phyloP scores from a whole-genome alignment of 2,113 vertebrate genomes.

The Ailuropoda melanoleuca region DNA sequence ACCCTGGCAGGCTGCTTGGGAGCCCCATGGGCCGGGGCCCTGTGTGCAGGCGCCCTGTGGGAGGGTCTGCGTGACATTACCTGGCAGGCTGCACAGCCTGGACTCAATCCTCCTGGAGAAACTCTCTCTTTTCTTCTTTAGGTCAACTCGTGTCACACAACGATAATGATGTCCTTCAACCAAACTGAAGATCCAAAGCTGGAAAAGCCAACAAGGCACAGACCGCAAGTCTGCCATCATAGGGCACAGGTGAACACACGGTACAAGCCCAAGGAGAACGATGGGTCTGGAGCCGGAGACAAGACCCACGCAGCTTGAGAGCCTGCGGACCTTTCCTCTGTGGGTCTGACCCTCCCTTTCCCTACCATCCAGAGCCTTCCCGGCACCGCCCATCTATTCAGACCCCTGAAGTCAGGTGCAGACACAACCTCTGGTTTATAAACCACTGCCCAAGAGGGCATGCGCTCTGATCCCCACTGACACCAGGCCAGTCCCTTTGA shows the following conservation, averaged over 20 bases:
- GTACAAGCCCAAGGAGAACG: not conserved
- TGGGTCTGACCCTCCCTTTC: not conserved
- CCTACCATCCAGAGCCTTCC: not conserved
- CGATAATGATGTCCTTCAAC: constrained; percentile 83
- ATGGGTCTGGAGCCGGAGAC: fast-evolving
- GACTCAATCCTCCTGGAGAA: constrained; percentile 69
- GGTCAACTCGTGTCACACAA: constrained; percentile 84
- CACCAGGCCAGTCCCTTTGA: fast-evolving
- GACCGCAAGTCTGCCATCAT: fast-evolving
- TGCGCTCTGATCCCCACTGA: not conserved
- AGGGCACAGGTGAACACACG: fast-evolving
- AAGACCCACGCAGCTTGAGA: fast-evolving
- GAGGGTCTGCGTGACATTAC: constrained; percentile 51
- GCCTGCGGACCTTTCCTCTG: not conserved
- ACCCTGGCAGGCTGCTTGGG: not conserved
- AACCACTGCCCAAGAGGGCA: not conserved
- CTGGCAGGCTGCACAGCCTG: constrained; percentile 45
- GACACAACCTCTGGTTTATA: not conserved
- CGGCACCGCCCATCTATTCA: fast-evolving
- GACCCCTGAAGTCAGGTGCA: not conserved
- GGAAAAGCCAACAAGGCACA: constrained; percentile 43
- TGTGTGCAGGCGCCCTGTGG: fast-evolving
- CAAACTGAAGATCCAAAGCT: constrained; percentile 93
- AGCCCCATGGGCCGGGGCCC: too few species aligned
- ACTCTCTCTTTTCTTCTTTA: constrained; percentile 85